Percentiles rank a stretch among this genome's conserved stretches.
Conservation (phyloP, 1,140 invertebrate genomes). For the Ooceraea biroi region DNA sequence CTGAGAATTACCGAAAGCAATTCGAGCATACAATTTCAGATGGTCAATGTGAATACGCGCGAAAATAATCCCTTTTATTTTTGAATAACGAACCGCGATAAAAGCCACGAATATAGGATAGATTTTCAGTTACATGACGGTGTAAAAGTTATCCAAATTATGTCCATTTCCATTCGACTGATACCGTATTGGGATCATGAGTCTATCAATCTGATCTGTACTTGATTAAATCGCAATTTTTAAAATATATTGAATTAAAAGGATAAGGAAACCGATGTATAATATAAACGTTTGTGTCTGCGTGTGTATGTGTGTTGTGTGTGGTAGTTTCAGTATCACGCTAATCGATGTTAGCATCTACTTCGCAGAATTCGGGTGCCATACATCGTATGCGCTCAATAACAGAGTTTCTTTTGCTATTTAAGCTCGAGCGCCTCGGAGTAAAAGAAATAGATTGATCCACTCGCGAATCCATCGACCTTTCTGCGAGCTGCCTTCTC, state of each 20-base stretch:
- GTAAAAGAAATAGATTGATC: conserved; percentile 36
- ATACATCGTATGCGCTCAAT: neutral
- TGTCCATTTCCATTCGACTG: neutral
- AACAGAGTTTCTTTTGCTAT: neutral
- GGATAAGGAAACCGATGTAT: too few relatives aligned
- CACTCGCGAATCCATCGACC: conserved; percentile 53
- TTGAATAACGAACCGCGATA: too few relatives aligned
- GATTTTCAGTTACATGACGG: too few relatives aligned
- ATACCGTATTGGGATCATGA: too few relatives aligned
- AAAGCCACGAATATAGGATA: too few relatives aligned
- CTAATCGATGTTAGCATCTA: neutral
- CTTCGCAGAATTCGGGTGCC: neutral
- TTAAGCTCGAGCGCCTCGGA: conserved; percentile 22
- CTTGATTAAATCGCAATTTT: too few relatives aligned
- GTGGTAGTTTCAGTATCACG: too few relatives aligned
- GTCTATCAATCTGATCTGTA: too few relatives aligned
- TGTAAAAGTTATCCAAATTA: neutral
- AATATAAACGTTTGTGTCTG: too few relatives aligned
- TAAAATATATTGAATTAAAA: too few relatives aligned
- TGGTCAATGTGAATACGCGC: neutral
- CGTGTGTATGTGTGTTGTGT: too few relatives aligned
- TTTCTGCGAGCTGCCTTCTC: neutral
- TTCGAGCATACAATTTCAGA: neutral
- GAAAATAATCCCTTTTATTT: neutral
- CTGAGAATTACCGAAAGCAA: neutral